phyloP scores from a whole-genome alignment of 1,140 invertebrate species.

The Chironomus striatipennis region DNA sequence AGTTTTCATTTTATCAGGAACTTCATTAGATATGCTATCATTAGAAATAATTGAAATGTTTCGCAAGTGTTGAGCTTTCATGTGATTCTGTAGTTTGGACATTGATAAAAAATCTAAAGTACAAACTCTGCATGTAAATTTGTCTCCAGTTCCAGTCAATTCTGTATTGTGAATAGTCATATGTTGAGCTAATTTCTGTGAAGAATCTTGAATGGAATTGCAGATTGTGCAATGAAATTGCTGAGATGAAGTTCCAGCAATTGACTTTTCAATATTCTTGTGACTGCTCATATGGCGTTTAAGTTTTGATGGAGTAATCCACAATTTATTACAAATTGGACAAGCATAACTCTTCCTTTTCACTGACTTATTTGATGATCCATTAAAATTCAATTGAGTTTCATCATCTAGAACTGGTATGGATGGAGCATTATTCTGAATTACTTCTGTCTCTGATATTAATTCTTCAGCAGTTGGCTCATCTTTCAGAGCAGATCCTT shows the following conservation, averaged over 20 bases:
- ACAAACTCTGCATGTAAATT: too few relatives aligned
- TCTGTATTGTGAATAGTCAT: not conserved
- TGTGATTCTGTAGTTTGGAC: not conserved
- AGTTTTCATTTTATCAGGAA: not conserved
- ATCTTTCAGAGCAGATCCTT: not conserved
- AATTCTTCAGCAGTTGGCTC: not conserved
- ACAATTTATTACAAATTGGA: not conserved
- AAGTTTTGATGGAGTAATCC: not conserved
- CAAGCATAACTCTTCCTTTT: not conserved
- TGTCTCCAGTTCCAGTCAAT: not conserved
- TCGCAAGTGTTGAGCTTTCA: not conserved
- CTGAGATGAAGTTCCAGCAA: too few relatives aligned
- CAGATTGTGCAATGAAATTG: too few relatives aligned
- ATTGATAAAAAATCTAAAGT: too few relatives aligned
- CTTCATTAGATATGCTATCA: not conserved
- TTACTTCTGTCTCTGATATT: not conserved
- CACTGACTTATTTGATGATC: not conserved
- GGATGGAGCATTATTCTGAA: not conserved
- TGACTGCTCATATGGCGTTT: slow-evolving; percentile 9
- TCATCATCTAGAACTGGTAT: not conserved
- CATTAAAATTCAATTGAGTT: not conserved
- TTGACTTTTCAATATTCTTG: not conserved
- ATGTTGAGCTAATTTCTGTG: too few relatives aligned
- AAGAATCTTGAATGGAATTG: too few relatives aligned
- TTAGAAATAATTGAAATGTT: too few relatives aligned